Conservation (phyloP, 2,888 invertebrate species). For the Lasius platythorax region DNA sequence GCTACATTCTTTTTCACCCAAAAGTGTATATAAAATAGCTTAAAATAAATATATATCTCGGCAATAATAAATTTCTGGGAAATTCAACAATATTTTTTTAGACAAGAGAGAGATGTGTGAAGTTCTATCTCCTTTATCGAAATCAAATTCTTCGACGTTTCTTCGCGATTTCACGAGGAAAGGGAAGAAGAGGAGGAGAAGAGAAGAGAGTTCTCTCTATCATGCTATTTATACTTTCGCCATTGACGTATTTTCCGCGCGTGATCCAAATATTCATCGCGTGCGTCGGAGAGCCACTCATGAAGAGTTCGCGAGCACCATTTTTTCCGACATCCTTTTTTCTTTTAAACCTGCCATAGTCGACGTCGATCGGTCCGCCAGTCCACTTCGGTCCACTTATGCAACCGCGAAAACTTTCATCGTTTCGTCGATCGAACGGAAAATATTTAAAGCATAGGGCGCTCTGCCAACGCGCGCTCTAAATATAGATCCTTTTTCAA, state of each 20-base stretch:
- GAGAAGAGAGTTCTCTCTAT: background rate
- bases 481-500: slow-evolving; percentile 77
- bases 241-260: slow-evolving; percentile 36
- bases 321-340: background rate
- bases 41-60: background rate
- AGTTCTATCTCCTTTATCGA: background rate
- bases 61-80: background rate
- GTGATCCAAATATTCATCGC: slow-evolving; percentile 32
- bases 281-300: background rate
- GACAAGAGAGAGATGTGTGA: background rate
- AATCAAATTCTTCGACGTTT: background rate
- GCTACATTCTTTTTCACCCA: background rate
- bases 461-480: slow-evolving; percentile 73
- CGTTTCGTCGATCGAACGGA: slow-evolving; percentile 73
- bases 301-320: background rate
- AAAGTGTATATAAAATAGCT: background rate
- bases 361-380: slow-evolving; percentile 2
- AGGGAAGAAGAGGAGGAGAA: background rate
- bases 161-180: background rate
- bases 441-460: slow-evolving; percentile 77
- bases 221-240: slow-evolving; percentile 37
- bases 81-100: background rate
- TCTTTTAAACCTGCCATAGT: background rate
- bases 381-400: slow-evolving; percentile 27
- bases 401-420: slow-evolving; percentile 61